Base-by-base conservation (phyloP, 2,888 invertebrate species). In the Himalopsyche tibetana region DNA sequence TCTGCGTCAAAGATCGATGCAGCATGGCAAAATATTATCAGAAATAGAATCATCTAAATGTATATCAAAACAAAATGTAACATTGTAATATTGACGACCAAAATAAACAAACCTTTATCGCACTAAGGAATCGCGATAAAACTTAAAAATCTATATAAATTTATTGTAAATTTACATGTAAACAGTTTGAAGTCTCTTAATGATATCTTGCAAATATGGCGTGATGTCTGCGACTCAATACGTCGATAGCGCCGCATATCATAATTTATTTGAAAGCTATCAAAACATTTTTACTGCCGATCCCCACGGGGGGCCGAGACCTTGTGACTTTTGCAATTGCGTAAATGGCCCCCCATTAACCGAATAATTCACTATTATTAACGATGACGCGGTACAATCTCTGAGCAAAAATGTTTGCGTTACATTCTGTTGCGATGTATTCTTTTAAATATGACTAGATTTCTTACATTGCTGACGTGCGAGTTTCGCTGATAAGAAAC, bases 211-310 rank as follows among this genome's bases (percentile, higher is more conserved):
- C 63, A 8, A 63, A 63, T 28, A 63, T 28, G 19, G 28, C 28
- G 11, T 28, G 63, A 63, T 63, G 19, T 63, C 15, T 51, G 45
- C 56, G 17, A 9, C 19, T 56, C 17, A 56, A 19, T 56, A 19
- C n/a, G 19, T n/a, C n/a, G n/a, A 56, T n/a, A 45, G 45, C 56
- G 56, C 17, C 55, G 11, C 11, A 55, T 9, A 69, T 51, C n/a
- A 82, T 69, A 51, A n/a, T 28, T 15, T 6, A 28, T 28, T 15
- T 28, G 38, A 40, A 19, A 79, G 11, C 15, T 80, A 80, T 82
- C 69, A 5, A 81, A 85, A 89, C 3, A 51, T 42, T 80, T 69
- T 69, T 12, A 69, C 12, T 74, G 36, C 12, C 74, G 74, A 36
- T 15, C 36, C 36, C 74, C 36, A 74, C 74, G n/a, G 74, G 74